Base-by-base conservation (phyloP, 1,140 invertebrate species). In the Nymphalis io region DNA sequence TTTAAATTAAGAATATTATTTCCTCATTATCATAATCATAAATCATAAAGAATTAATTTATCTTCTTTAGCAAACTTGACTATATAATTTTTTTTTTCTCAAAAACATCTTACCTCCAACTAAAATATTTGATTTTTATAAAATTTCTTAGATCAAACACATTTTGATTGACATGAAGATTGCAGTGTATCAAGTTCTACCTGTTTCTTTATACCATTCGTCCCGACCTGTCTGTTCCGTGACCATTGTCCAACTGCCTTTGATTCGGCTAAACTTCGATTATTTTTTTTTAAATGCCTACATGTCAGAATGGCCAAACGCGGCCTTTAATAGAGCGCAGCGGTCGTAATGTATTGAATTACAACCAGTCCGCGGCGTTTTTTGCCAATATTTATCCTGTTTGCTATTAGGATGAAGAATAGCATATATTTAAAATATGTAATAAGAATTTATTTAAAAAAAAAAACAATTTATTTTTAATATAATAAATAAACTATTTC, bases 181-280 rank as follows among this genome's bases (percentile, higher is more conserved):
- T 83, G 82, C 72, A 80, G 81, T 80, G 86, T 87, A 80, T 83
- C 82, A 80, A 73, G 78, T 81, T 85, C 77, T 91, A 91, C 89
- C 88, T 91, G 88, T 79, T 75, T 77, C 70, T 81, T 87, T 82
- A 81, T 79, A 82, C 79, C 73, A 79, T 84, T 76, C 76, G 27
- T 33, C 84, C 62, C 74, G 76, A 76, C 79, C 81, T 70, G 65
- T 63, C 42, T 71, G 78, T 75, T 70, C 67, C 80, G 78, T 90
- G 89, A 91, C 88, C 89, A 90, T 91, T 91, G 89, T 91, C 89
- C 89, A 88, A 91, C 71, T 60, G 73, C 88, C 80, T 91, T 91
- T 90, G 89, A 89, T 89, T 85, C 83, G 77, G 68, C 73, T 77
- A 73, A 79, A 79, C 74, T 76, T 81, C 65, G 77, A 81, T 82